Percentiles rank a stretch among this genome's conserved stretches.
These are phyloP conservation scores for Malacosoma neustria DNA, from an alignment of 2,888 invertebrate species.

Conservation along the genomic window DNA sequence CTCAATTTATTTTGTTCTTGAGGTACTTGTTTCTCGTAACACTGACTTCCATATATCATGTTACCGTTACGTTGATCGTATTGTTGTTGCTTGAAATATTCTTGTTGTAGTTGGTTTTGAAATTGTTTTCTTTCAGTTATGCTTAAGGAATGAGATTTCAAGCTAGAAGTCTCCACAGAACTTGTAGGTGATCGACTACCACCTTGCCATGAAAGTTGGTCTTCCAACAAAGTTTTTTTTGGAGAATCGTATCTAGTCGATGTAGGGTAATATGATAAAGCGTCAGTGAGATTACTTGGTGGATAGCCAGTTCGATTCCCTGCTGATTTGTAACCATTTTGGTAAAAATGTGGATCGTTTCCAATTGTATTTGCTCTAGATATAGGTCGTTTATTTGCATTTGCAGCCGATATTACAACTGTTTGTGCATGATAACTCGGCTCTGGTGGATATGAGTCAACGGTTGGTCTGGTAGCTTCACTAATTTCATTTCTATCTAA, in stretches of 20 bases:
- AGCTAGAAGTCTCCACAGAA: constrained; percentile 72
- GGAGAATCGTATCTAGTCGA: constrained; percentile 76
- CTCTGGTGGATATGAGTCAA: constrained; percentile 69
- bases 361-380: constrained; percentile 75
- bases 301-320: constrained; percentile 81
- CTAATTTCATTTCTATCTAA: constrained; percentile 76
- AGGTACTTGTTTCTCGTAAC: constrained; percentile 40
- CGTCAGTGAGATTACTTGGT: constrained; percentile 84
- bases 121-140: constrained; percentile 71
- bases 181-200: constrained; percentile 77
- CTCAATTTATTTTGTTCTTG: constrained; percentile 40
- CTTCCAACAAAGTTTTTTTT: constrained; percentile 74
- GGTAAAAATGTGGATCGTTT: constrained; percentile 69
- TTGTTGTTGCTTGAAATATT: constrained; percentile 70
- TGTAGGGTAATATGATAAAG: constrained; percentile 87
- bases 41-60: constrained; percentile 49
- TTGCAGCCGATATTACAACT: constrained; percentile 58
- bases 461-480: constrained; percentile 43
- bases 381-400: constrained; percentile 60
- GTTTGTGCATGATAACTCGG: constrained; percentile 75
- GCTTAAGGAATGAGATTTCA: constrained; percentile 75
- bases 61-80: constrained; percentile 69
- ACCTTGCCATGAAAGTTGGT: constrained; percentile 76
- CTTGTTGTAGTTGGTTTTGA: constrained; percentile 70
- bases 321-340: constrained; percentile 79